A percentile compares a stretch with the other conserved stretches of the same genome.
phyloP scores from a whole-genome alignment of 2,888 invertebrate genomes.

The Synergus itoensis region DNA sequence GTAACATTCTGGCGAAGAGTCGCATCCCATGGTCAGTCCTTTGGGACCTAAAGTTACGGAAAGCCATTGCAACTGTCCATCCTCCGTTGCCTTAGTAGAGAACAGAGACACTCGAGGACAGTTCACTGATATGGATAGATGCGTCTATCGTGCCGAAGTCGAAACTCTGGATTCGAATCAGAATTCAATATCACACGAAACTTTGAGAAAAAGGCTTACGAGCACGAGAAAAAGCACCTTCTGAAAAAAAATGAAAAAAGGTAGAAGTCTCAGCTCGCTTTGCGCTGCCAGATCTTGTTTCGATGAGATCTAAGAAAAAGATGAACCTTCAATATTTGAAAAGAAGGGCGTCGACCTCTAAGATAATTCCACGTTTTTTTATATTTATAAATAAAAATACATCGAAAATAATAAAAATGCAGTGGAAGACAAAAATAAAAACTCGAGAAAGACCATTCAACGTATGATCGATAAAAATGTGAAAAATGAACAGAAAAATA shows the following conservation, averaged over 20 bases:
- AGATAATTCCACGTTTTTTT: neutral
- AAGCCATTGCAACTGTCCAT: slow-evolving; percentile 63
- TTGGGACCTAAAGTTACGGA: slow-evolving; percentile 66
- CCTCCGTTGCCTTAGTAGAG: slow-evolving; percentile 60
- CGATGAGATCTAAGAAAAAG: neutral
- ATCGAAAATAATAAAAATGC: neutral
- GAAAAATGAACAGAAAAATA: neutral
- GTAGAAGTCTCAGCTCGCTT: slow-evolving; percentile 21
- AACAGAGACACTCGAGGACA: slow-evolving; percentile 54
- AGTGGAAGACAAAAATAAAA: neutral
- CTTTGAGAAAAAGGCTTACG: slow-evolving; percentile 51
- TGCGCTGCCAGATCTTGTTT: slow-evolving; percentile 23
- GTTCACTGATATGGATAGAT: slow-evolving; percentile 63
- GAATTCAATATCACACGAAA: slow-evolving; percentile 65
- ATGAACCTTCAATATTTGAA: neutral
- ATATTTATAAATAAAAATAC: slow-evolving; percentile 47
- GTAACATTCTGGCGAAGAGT: slow-evolving; percentile 41
- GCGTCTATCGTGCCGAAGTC: slow-evolving; percentile 47
- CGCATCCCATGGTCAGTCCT: slow-evolving; percentile 58
- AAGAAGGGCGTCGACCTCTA: neutral
- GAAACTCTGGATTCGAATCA: slow-evolving; percentile 59
- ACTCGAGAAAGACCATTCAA: neutral
- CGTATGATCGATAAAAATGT: slow-evolving; percentile 1
- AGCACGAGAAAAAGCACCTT: slow-evolving; percentile 37
- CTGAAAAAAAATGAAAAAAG: slow-evolving; percentile 3